Conservation (phyloP, 35 echinoderm and acorn worm genomes). For the Apostichopus japonicus region DNA sequence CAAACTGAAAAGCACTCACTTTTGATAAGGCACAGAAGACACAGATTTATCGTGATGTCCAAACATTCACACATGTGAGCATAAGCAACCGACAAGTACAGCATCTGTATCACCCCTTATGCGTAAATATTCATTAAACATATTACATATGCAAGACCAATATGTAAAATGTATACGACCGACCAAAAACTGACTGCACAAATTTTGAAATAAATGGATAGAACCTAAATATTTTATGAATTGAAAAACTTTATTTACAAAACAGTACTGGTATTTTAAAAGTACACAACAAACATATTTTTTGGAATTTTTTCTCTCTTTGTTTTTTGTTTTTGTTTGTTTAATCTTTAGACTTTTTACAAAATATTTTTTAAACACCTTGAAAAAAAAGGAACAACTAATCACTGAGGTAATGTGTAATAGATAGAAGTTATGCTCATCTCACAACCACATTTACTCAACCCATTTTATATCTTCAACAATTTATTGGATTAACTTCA, state of each 20-base stretch:
- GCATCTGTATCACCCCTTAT: neutral
- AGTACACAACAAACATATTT: constrained; percentile 5
- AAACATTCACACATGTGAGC: too few relatives aligned
- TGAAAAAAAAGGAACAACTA: neutral
- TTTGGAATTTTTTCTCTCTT: neutral
- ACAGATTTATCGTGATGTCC: too few relatives aligned
- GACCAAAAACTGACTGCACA: too few relatives aligned
- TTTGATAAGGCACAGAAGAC: too few relatives aligned
- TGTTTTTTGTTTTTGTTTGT: neutral
- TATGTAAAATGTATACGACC: too few relatives aligned
- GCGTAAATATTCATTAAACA: neutral
- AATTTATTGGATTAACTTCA: too few relatives aligned
- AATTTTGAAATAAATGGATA: neutral
- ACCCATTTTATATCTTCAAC: too few relatives aligned
- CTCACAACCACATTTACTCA: too few relatives aligned
- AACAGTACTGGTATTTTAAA: neutral
- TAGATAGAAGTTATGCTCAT: neutral
- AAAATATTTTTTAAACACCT: neutral
- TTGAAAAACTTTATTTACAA: neutral
- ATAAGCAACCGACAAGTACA: too few relatives aligned
- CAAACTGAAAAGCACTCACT: too few relatives aligned
- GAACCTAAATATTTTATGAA: neutral
- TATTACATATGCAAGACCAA: too few relatives aligned
- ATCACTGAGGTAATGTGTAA: neutral
- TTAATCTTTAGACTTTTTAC: neutral